These are phyloP conservation scores for Lonchura striata DNA, from an alignment of 2,113 vertebrate species.

Conservation along the genomic window DNA sequence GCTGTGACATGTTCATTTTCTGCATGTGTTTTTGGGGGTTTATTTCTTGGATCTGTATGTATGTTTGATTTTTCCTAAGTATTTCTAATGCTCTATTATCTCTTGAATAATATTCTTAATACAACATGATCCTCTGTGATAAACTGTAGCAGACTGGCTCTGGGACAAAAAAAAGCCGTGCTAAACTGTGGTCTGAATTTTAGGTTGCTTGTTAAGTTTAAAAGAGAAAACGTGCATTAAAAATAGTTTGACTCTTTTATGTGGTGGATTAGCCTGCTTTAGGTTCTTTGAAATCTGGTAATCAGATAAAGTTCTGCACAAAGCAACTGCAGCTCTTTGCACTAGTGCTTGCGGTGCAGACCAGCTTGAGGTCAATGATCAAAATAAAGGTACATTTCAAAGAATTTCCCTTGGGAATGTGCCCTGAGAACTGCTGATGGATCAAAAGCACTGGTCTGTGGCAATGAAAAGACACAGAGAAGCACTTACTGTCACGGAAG, in stretches of 20 bases:
- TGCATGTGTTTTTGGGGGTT: background rate
- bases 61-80: background rate
- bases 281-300: constrained; percentile 75
- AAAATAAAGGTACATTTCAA: constrained; percentile 76
- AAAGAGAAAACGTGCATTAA: constrained; percentile 54
- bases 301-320: constrained; percentile 68
- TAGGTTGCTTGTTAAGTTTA: background rate
- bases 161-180: background rate
- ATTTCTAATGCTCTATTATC: background rate
- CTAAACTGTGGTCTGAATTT: constrained; percentile 25
- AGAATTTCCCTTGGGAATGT: constrained; percentile 67
- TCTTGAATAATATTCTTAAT: constrained; percentile 13
- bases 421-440: constrained; percentile 45
- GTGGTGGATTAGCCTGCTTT: constrained; percentile 57
- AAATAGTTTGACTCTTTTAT: constrained; percentile 58
- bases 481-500: constrained; percentile 44
- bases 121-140: background rate
- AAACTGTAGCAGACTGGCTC: background rate
- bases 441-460: constrained; percentile 58
- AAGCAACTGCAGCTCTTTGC: constrained; percentile 58
- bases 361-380: constrained; percentile 66
- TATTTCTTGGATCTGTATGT: background rate
- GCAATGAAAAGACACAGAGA: constrained; percentile 33
- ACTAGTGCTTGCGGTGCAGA: constrained; percentile 5
- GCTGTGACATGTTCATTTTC: background rate